Percentiles rank a stretch among this genome's conserved stretches.
phyloP scores from a whole-genome alignment of 2,113 vertebrate species.

The Gobius niger region DNA sequence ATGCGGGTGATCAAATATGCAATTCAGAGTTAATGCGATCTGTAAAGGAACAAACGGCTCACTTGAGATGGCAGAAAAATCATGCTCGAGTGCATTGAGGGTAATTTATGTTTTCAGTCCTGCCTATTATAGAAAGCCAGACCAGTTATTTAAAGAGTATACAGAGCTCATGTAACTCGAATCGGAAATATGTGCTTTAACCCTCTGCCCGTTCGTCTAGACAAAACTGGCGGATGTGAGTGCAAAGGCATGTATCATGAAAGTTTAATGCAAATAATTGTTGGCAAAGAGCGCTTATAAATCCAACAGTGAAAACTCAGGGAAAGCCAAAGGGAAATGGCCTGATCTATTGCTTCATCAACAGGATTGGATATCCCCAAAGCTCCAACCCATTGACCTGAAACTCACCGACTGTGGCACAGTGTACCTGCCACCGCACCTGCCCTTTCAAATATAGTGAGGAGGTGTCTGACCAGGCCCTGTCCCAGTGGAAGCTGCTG shows the following conservation, averaged over 20 bases:
- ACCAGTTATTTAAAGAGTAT: neutral
- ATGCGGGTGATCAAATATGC: slow-evolving; percentile 3
- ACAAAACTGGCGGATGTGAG: too few species aligned
- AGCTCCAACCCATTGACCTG: neutral
- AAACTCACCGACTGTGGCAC: neutral
- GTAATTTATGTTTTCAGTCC: neutral
- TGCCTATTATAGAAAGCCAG: neutral
- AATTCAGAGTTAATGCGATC: slow-evolving; percentile 8
- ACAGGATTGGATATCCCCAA: neutral
- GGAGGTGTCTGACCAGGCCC: neutral
- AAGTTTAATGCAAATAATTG: neutral
- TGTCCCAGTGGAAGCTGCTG: neutral
- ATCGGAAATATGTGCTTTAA: too few species aligned
- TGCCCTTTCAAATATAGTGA: neutral
- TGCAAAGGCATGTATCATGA: too few species aligned
- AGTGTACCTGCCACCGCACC: neutral
- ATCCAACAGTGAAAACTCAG: neutral
- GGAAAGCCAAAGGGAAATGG: neutral
- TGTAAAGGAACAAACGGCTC: slow-evolving; percentile 2
- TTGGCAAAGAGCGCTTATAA: neutral
- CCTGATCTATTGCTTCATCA: neutral
- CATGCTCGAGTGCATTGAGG: neutral
- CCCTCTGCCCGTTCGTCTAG: too few species aligned
- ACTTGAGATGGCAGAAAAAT: slow-evolving; percentile 1
- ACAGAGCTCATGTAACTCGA: too few species aligned